Conservation (phyloP, 2,113 vertebrate species). For the Nerophis lumbriciformis region DNA sequence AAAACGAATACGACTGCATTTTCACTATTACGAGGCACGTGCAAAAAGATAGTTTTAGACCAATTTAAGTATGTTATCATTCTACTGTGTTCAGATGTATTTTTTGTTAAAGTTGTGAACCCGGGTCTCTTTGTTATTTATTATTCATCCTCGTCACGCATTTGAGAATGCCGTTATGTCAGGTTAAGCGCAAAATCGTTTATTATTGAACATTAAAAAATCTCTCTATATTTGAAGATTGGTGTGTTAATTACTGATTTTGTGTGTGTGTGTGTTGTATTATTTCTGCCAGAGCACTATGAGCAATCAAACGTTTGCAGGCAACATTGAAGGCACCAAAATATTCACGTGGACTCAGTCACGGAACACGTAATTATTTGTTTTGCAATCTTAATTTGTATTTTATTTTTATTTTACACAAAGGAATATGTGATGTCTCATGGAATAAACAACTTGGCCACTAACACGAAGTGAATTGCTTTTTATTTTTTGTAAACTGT, state of each 20-base stretch:
- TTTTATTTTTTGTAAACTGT: no score
- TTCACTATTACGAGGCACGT: neutral
- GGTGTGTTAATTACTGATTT: no score
- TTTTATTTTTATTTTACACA: neutral
- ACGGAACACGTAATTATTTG: neutral
- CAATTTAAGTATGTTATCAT: neutral
- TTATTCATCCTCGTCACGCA: no score
- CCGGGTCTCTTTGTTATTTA: no score
- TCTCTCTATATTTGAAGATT: no score
- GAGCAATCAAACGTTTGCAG: neutral
- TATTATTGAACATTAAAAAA: no score
- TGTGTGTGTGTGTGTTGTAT: no score
- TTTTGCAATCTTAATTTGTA: neutral
- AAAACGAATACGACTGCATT: neutral
- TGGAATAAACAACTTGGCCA: conserved; percentile 52
- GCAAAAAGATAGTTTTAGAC: neutral
- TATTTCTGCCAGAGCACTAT: no score
- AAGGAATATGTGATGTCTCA: conserved; percentile 45
- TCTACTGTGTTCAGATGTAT: neutral
- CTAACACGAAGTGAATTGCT: neutral
- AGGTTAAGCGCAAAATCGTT: no score
- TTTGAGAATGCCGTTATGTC: no score
- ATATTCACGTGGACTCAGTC: conserved; percentile 1
- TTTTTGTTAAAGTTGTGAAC: neutral
- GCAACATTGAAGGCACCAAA: conserved; percentile 9